Percentiles rank a stretch among this genome's conserved stretches.
These are phyloP conservation scores for Cryptotis parvus DNA, from an alignment of 2,113 vertebrate species.

Conservation along the genomic window DNA sequence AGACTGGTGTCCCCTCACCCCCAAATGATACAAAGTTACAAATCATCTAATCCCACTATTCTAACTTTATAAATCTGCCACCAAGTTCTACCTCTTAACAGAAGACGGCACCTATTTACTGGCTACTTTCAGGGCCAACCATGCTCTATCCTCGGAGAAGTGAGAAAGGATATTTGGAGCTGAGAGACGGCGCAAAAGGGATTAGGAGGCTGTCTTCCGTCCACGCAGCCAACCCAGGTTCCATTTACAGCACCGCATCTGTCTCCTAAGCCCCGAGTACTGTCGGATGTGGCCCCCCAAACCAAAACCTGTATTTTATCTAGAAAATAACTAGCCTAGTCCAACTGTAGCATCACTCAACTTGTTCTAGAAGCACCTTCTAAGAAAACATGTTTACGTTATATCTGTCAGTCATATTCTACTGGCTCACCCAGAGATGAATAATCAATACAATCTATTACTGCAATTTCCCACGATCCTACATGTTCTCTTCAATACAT, in stretches of 20 bases:
- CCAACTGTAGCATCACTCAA: neutral
- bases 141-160: too few relatives aligned
- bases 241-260: too few relatives aligned
- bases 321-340: neutral
- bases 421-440: neutral
- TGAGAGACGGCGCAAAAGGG: too few relatives aligned
- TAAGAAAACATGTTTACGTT: neutral
- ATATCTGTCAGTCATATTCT: neutral
- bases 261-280: too few relatives aligned
- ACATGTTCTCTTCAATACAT: neutral
- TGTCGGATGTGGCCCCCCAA: too few relatives aligned
- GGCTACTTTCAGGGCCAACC: too few relatives aligned
- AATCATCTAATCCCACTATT: neutral
- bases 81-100: neutral
- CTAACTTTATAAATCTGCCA: slow-evolving; percentile 26
- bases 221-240: too few relatives aligned
- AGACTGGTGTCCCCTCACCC: too few relatives aligned
- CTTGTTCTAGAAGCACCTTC: neutral
- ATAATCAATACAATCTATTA: neutral
- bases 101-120: neutral
- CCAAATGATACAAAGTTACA: neutral
- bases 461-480: neutral
- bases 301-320: too few relatives aligned
- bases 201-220: too few relatives aligned
- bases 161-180: too few relatives aligned